Conservation (phyloP, 1,140 invertebrate genomes). For the Drosophila watanabei region DNA sequence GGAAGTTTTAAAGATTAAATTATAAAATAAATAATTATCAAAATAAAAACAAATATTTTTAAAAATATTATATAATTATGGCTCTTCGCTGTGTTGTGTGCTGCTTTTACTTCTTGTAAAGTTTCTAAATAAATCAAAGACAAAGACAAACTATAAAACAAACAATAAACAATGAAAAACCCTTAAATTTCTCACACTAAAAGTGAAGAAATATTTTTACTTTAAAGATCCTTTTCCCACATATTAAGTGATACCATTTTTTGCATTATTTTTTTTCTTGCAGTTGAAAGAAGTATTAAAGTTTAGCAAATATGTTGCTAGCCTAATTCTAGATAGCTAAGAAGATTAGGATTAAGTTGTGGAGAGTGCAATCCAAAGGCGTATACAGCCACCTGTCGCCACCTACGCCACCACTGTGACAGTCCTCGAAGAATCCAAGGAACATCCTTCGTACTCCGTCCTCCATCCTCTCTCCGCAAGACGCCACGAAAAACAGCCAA, state of each 20-base stretch:
- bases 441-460: not conserved
- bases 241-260: not conserved
- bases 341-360: conserved; percentile 11
- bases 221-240: not conserved
- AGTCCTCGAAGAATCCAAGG: not conserved
- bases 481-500: conserved; percentile 51
- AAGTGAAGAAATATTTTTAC: not conserved
- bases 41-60: not conserved
- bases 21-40: not conserved
- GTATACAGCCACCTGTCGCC: not conserved
- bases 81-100: no score
- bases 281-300: conserved; percentile 61
- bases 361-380: conserved; percentile 4
- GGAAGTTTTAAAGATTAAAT: not conserved
- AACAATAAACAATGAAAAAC: no score
- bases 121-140: not conserved
- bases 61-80: no score
- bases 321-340: conserved; percentile 63
- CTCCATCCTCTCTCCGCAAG: not conserved
- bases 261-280: conserved; percentile 32
- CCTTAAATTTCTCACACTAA: not conserved
- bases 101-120: not conserved
- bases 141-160: not conserved
- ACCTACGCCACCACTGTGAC: not conserved
- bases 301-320: conserved; percentile 60